phyloP scores from a whole-genome alignment of 1,140 invertebrate species.

The Agrilus planipennis region DNA sequence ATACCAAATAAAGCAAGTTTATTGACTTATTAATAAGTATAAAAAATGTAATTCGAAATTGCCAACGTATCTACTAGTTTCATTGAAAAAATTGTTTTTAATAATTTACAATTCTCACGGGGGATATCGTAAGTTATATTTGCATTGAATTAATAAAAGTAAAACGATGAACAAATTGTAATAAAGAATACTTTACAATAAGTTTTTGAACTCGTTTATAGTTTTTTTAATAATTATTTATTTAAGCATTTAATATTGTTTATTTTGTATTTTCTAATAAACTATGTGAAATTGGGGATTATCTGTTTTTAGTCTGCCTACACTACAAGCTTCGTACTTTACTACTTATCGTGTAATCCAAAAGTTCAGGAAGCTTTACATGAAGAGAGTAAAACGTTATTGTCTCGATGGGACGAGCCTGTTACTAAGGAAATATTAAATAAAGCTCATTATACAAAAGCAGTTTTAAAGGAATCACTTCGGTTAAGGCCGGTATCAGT shows the following conservation, averaged over 20 bases:
- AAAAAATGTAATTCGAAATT: too few relatives aligned
- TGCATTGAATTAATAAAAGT: too few relatives aligned
- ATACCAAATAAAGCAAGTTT: too few relatives aligned
- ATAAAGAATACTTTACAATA: too few relatives aligned
- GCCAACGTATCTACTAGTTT: too few relatives aligned
- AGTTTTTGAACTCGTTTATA: too few relatives aligned
- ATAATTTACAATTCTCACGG: too few relatives aligned
- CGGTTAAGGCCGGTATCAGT: conserved; percentile 73
- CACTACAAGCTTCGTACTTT: conserved; percentile 64
- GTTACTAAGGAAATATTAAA: conserved; percentile 48
- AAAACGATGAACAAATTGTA: too few relatives aligned
- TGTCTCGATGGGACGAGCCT: conserved; percentile 37
- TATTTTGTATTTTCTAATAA: neutral
- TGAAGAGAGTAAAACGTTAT: conserved; percentile 46
- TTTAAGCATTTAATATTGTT: conserved; percentile 1
- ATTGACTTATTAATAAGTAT: too few relatives aligned
- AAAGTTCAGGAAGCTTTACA: conserved; percentile 61
- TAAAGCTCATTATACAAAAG: conserved; percentile 59
- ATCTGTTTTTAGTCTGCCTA: conserved; percentile 62
- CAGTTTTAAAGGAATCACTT: conserved; percentile 73
- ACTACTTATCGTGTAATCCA: conserved; percentile 64
- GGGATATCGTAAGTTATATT: too few relatives aligned
- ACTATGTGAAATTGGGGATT: conserved; percentile 4
- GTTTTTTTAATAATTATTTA: neutral
- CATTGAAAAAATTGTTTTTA: too few relatives aligned